A percentile compares a stretch with the other conserved stretches of the same genome.
Evolutionary conservation across 2,888 invertebrate species (phyloP).

Genomic region (Malthinus flaveolus): DNA sequence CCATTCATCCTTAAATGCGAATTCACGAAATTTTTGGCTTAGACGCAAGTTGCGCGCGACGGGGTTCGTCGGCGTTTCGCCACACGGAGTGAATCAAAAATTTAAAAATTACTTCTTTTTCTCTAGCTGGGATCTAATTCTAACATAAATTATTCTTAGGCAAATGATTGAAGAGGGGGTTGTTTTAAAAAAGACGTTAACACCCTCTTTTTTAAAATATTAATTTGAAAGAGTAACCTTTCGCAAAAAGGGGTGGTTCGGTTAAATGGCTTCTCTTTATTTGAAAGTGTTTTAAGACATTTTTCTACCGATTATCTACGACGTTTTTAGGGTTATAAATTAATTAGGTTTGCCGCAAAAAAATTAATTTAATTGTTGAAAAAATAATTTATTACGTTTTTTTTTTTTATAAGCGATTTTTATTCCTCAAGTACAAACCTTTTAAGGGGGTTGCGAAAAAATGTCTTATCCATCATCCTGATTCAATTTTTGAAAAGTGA

Average conservation of each 20-base stretch:
- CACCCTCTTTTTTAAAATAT: conserved; percentile 29
- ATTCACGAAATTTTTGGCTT: conserved; percentile 22
- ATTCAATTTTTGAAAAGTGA: conserved; percentile 1
- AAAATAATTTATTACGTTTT: conserved; percentile 5
- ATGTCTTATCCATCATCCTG: neutral
- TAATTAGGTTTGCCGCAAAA: neutral
- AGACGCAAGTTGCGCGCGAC: conserved; percentile 12
- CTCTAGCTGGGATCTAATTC: neutral
- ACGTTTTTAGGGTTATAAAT: conserved; percentile 4
- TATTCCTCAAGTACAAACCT: neutral
- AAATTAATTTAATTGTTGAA: neutral
- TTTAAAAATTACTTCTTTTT: conserved; percentile 4
- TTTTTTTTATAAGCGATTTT: neutral
- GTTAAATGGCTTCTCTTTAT: conserved; percentile 11
- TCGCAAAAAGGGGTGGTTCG: conserved; percentile 21
- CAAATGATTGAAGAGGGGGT: conserved; percentile 28
- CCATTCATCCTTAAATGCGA: conserved; percentile 27
- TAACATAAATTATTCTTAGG: neutral
- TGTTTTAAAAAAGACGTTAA: conserved; percentile 31
- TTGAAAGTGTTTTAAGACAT: conserved; percentile 22
- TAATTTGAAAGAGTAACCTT: conserved; percentile 29
- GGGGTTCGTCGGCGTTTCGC: conserved; percentile 22
- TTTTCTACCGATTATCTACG: conserved; percentile 6
- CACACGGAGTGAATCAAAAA: conserved; percentile 1
- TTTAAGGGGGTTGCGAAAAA: neutral